Conservation (phyloP, 2,888 invertebrate genomes). For the Ichneumoninae sp. region DNA sequence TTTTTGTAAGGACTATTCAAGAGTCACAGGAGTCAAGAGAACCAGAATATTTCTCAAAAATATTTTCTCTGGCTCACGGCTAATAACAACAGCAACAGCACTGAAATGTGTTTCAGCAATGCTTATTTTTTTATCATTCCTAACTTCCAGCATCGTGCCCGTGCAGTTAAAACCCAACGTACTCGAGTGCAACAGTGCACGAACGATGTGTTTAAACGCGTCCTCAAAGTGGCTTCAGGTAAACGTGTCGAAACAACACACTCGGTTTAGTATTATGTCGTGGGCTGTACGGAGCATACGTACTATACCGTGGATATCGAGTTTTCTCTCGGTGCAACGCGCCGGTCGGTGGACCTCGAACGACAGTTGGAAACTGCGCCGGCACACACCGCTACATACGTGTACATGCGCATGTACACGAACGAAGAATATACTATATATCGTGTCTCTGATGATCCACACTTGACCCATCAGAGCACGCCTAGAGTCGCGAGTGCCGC, state of each 20-base stretch:
- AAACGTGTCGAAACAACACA: constrained; percentile 14
- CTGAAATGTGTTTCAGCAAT: no score
- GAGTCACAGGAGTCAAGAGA: no score
- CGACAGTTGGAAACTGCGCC: neutral
- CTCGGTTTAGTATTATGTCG: constrained; percentile 8
- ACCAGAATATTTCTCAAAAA: no score
- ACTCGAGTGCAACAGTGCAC: neutral
- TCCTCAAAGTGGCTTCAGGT: neutral
- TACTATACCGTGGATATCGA: neutral
- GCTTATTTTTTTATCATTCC: no score
- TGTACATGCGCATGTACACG: no score
- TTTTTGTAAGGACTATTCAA: no score
- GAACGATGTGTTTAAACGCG: neutral
- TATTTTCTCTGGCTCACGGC: no score
- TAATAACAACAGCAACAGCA: no score
- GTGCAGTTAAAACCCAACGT: neutral
- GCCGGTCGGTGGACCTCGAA: neutral
- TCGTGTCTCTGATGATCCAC: neutral
- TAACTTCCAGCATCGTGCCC: no score
- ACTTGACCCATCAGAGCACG: neutral
- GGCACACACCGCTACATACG: neutral
- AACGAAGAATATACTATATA: neutral
- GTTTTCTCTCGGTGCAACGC: constrained; percentile 11
- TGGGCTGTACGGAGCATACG: neutral
- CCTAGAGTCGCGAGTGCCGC: neutral